A percentile compares a stretch with the other conserved stretches of the same genome.
Conservation (phyloP, 1,140 invertebrate species). For the Paracyclopina nana region DNA sequence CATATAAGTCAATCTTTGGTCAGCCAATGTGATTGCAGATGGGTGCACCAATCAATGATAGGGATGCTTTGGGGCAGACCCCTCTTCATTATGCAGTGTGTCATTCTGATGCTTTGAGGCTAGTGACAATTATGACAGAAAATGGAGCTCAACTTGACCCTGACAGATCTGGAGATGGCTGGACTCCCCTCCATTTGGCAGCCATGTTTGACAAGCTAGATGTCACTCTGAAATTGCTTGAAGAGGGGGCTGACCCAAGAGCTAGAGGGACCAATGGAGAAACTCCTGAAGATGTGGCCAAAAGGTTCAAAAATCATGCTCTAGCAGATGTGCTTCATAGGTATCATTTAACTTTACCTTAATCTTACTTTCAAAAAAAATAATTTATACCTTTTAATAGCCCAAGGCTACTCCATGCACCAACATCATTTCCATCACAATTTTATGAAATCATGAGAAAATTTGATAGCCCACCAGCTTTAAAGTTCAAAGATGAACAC, state of each 20-base stretch:
- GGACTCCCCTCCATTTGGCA: conserved; percentile 9
- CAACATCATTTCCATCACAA: too few relatives aligned
- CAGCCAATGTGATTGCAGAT: background rate
- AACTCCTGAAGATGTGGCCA: background rate
- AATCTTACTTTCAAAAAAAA: too few relatives aligned
- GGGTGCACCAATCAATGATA: conserved; percentile 7
- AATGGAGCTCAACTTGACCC: background rate
- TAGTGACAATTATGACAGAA: background rate
- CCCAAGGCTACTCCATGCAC: too few relatives aligned
- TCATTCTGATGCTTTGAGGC: background rate
- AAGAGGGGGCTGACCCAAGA: background rate
- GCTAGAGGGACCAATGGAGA: background rate
- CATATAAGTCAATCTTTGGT: background rate
- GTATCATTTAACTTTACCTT: too few relatives aligned
- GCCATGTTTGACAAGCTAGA: background rate
- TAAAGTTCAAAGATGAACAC: background rate
- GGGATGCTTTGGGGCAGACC: conserved; percentile 2
- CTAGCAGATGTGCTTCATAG: conserved; percentile 5
- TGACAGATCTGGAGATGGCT: background rate
- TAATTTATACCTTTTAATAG: too few relatives aligned
- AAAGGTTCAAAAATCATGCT: background rate
- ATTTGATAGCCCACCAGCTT: too few relatives aligned
- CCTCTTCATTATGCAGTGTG: conserved; percentile 6
- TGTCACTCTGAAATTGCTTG: background rate
- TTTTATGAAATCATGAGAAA: too few relatives aligned